phyloP scores from a whole-genome alignment of 2,797 vertebrate genomes.

The Kryptolebias ocellatus region DNA sequence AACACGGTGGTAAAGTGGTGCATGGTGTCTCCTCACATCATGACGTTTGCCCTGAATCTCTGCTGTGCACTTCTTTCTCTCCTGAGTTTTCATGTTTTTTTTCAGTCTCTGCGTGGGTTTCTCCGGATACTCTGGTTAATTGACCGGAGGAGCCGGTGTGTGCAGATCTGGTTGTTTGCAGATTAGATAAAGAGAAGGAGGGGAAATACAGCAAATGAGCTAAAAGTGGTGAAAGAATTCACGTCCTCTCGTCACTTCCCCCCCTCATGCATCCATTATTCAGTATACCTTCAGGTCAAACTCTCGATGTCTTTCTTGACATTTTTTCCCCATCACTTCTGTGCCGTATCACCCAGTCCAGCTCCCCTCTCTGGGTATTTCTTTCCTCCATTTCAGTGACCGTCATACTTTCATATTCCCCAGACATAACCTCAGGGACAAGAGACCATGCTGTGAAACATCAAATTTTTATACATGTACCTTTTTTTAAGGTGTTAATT shows the following conservation, averaged over 20 bases:
- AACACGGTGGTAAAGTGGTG: too few relatives aligned
- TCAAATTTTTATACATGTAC: slow-evolving; percentile 37
- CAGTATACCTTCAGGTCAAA: slow-evolving; percentile 74
- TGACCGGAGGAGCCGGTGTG: not conserved
- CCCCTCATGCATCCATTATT: slow-evolving; percentile 69
- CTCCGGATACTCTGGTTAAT: not conserved
- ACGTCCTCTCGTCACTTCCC: slow-evolving; percentile 27
- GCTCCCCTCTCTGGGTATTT: slow-evolving; percentile 27
- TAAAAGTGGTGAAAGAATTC: slow-evolving; percentile 24
- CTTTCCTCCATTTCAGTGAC: slow-evolving; percentile 40
- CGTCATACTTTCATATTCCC: slow-evolving; percentile 55
- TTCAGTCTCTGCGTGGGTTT: too few relatives aligned
- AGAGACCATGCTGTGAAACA: slow-evolving; percentile 50
- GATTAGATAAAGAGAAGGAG: not conserved
- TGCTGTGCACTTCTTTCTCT: too few relatives aligned
- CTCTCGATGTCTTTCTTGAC: slow-evolving; percentile 62
- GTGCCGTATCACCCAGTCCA: slow-evolving; percentile 37
- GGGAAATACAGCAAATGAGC: slow-evolving; percentile 14
- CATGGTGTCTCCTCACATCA: too few relatives aligned
- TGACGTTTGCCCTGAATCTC: too few relatives aligned
- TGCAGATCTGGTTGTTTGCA: not conserved
- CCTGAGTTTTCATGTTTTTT: too few relatives aligned
- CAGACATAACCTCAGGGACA: slow-evolving; percentile 50
- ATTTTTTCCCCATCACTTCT: slow-evolving; percentile 38
- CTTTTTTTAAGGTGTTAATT: slow-evolving; percentile 46